Base-by-base conservation (phyloP, 2,888 invertebrate genomes). In the Cyrtodaria siliqua region DNA sequence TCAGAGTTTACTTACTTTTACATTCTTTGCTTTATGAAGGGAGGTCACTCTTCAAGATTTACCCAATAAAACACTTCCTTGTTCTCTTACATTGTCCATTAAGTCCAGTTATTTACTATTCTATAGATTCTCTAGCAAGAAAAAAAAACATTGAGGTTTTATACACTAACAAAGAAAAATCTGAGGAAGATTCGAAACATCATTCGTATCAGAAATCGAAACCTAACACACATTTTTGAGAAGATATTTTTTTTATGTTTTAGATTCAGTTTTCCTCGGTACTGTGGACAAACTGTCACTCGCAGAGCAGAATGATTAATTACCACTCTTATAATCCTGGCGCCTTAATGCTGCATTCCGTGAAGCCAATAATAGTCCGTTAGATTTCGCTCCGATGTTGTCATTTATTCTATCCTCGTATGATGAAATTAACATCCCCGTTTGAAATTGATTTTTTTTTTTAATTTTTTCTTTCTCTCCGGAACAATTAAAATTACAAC, bases 241-340 rank as follows among this genome's bases (percentile, higher is more conserved):
- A 33, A 33, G 33, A 33, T 33, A 33, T 33, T 33, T 33, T 33
- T 12, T 33, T 8, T 33, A n/a, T n/a, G n/a, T n/a, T n/a, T n/a
- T n/a, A n/a, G n/a, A n/a, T n/a, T n/a, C n/a, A n/a, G n/a, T n/a
- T n/a, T n/a, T n/a, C n/a, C 12, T 12, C 33, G 6, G 4, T 20
- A 44, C 16, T 44, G 78, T 79, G 83, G 81, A 79, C 79, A 82
- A 68, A 66, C 79, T 85, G 85, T 85, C 85, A 85, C 47, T 49
- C 44, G 67, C 52, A 63, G 71, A 63, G 63, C 12, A 23, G 26
- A 42, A 80, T 85, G 85, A 85, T 85, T 81, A 75, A 85, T 83
- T 69, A 74, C 74, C 53, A 49, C 38, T 53, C 69, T 55, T 64
- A 73, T 72, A 77, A 70, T 67, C 61, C 62, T 23, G 52, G 40